Conservation (phyloP, 64 coral and sea anemone genomes). For the Porites lutea region DNA sequence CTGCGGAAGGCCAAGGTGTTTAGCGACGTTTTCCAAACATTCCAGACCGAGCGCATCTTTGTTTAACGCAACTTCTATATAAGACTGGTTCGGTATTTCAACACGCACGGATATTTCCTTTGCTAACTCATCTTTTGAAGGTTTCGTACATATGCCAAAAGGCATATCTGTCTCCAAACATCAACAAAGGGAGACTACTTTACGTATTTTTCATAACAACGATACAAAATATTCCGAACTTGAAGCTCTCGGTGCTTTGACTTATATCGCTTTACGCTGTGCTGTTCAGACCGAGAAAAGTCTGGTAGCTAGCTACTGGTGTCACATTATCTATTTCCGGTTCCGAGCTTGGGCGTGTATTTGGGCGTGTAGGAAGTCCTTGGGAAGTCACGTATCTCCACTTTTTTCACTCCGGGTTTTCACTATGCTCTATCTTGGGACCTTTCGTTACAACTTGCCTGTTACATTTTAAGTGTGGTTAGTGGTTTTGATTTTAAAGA, state of each 20-base stretch:
- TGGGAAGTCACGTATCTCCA: no score
- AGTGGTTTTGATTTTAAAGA: no score
- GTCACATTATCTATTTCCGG: slow-evolving; percentile 7
- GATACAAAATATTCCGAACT: neutral
- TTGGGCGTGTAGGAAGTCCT: no score
- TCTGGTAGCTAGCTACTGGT: neutral
- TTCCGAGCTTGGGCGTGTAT: neutral
- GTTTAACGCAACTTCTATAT: neutral
- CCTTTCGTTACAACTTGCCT: no score
- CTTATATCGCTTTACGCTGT: neutral
- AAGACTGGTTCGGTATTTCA: slow-evolving; percentile 24
- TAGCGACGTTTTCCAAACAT: slow-evolving; percentile 15
- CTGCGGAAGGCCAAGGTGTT: neutral
- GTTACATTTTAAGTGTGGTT: no score
- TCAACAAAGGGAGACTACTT: neutral
- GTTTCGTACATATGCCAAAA: slow-evolving; percentile 52
- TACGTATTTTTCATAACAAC: slow-evolving; percentile 23
- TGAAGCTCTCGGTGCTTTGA: neutral
- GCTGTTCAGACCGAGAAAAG: neutral
- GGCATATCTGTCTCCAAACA: slow-evolving; percentile 43
- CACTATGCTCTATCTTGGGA: no score
- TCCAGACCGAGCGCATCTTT: slow-evolving; percentile 23
- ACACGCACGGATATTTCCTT: slow-evolving; percentile 18
- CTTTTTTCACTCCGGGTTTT: no score
- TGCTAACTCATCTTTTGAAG: slow-evolving; percentile 29